Percentiles rank a stretch among this genome's conserved stretches.
Evolutionary conservation across 2,797 vertebrate genomes (phyloP).

Genomic region (Myioborus miniatus): DNA sequence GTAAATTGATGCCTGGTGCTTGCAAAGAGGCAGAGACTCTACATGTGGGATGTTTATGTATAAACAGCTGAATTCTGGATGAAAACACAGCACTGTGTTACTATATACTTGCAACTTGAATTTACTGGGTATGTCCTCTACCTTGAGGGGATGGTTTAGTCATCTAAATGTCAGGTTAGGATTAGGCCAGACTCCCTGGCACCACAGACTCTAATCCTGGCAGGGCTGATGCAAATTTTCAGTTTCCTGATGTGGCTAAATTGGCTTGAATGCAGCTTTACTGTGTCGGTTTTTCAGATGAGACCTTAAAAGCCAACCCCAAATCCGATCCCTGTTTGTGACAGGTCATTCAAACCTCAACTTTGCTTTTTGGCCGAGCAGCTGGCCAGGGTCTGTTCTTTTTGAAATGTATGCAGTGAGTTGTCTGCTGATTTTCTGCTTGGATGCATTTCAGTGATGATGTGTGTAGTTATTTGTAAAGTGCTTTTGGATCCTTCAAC

Average conservation of each 20-base stretch:
- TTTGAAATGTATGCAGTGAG: slow-evolving; percentile 2
- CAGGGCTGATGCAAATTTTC: slow-evolving; percentile 13
- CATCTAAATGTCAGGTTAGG: slow-evolving; percentile 40
- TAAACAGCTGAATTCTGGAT: slow-evolving; percentile 12
- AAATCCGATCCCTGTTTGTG: background rate
- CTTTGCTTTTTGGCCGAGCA: background rate
- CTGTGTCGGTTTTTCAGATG: background rate
- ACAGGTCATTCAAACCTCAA: background rate
- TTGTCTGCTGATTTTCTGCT: slow-evolving; percentile 37
- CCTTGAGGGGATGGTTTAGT: slow-evolving; percentile 29
- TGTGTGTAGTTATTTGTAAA: slow-evolving; percentile 60
- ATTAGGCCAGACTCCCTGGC: slow-evolving; percentile 51
- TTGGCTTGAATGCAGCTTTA: background rate
- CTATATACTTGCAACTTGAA: background rate
- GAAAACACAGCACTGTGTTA: background rate
- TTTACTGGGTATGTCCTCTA: background rate
- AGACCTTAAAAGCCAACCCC: background rate
- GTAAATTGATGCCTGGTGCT: slow-evolving; percentile 11
- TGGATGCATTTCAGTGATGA: slow-evolving; percentile 46
- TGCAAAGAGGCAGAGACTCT: slow-evolving; percentile 6
- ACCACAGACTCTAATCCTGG: slow-evolving; percentile 44
- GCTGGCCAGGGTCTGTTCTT: background rate
- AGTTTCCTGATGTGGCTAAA: background rate
- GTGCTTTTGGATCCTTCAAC: slow-evolving; percentile 53
- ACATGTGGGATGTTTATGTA: background rate